Base-by-base conservation (phyloP, 1,140 invertebrate species). In the Anastrepha ludens region DNA sequence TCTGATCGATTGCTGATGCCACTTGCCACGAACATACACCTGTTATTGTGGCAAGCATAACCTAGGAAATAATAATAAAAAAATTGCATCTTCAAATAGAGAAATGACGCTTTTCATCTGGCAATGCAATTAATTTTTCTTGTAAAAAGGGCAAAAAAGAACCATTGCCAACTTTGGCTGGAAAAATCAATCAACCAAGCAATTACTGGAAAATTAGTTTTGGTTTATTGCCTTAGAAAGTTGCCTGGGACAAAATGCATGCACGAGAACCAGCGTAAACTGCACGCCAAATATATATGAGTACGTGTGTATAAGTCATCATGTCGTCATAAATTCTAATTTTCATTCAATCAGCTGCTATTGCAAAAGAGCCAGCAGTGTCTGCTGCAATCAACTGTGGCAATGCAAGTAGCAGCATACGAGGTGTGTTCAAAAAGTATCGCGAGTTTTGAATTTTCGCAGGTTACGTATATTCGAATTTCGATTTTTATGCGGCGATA, bases 241-340 rank as follows among this genome's bases (percentile, higher is more conserved):
- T 74, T 41, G 65, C 65, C 39, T 15, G 29, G 29, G 29, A 29
- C 29, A 29, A 29, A 29, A 29, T 29, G 29, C 29, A 29, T 55
- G 50, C 50, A 55, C 50, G 50, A 55, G 50, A 55, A 6, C 50
- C 50, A 55, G 50, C 6, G 50, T 55, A 8, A 8, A 8, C 50
- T 11, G 50, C 6, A 55, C 50, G 50, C 6, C 6, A 55, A 55
- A 55, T 55, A 55, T 55, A n/a, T 81, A 70, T 44, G 29, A 20
- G 7, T 70, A 15, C 41, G 15, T 20, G 15, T 70, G 55, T 20
- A 17, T 67, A n/a, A 50, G 47, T 81, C n/a, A 3, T 55, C 8
- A 29, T 58, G 15, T 50, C 44, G n/a, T 81, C 74, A 81, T 81
- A 81, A 81, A 81, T 55, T 81, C 74, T 55, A 20, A 81, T 47